Evolutionary conservation across 1,140 invertebrate genomes (phyloP), one percentile per base, ranked within the genome.

Genomic region (Maniola jurtina): DNA sequence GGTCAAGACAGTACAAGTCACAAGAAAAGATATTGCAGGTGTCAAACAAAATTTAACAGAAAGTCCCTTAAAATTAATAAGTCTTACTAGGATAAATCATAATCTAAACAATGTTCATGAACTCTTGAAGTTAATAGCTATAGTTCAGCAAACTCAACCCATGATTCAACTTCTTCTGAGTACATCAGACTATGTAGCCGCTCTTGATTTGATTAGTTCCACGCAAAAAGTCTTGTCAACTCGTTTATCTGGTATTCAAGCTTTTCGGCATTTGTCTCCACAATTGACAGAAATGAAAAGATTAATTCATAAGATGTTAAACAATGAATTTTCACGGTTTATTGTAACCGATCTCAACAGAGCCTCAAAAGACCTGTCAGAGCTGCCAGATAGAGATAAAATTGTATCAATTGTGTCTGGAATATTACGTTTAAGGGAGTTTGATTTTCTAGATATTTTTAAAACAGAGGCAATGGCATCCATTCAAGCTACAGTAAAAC

Each of bases 211-310:
- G 52, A 99, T 99, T 72, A 94, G 96, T 63, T 98, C 97, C 2
- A 99, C 98, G 1, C 98, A 99, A 92, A 98, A 99, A 91, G 96
- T 99, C 66, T 91, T 99, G 11, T 92, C 94, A 5, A 95, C 96
- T 73, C 97, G 99, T 86, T 91, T 99, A 54, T 94, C 95, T 64
- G 98, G 97, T 34, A 94, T 99, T 54, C 96, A 97, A 79, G 97
- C 98, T 86, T 98, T 99, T 84, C 95, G 98, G 82, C 98, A 99
- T 92, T 92, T 99, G 70, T 96, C 97, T 71, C 97, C 97, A 54
- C 98, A 99, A 91, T 92, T 99, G n/a, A 95, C 95, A 67, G 99
- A 99, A 93, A 97, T 99, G 94, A 96, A 98, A 79, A 95, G 96
- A 81, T 92, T 99, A 6, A 99, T 99, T 76, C 97, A 99, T 78